Evolutionary conservation across 2,113 vertebrate genomes (phyloP).

Genomic region (Mobula birostris): DNA sequence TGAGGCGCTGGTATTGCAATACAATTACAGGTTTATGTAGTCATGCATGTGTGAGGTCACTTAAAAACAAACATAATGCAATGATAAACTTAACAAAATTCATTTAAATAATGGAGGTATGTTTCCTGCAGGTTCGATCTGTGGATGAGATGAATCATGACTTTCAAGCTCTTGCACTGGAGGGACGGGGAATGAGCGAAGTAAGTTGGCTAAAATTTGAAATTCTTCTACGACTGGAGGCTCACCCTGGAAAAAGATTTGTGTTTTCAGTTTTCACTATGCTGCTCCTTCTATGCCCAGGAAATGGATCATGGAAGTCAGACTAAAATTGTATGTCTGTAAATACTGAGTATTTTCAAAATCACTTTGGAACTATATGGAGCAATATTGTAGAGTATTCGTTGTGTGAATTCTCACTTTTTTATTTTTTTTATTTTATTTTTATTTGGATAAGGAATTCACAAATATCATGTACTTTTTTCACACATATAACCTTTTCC

Average conservation of each 20-base stretch:
- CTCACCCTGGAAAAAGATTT: conserved; percentile 7
- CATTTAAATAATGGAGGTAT: conserved; percentile 21
- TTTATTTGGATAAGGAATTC: too few species aligned
- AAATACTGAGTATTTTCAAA: conserved; percentile 11
- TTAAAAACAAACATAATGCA: neutral
- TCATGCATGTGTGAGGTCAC: too few species aligned
- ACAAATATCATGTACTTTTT: too few species aligned
- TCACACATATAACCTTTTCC: too few species aligned
- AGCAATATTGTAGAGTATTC: neutral
- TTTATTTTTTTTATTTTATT: too few species aligned
- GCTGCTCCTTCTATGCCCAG: neutral
- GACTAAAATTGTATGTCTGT: neutral
- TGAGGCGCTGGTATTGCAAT: too few species aligned
- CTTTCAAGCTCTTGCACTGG: conserved; percentile 96
- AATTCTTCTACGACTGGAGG: conserved; percentile 31
- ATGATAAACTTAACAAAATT: neutral
- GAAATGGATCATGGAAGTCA: neutral
- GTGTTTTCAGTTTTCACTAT: neutral
- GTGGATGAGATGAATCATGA: conserved; percentile 98
- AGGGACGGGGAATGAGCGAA: conserved; percentile 97
- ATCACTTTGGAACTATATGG: neutral
- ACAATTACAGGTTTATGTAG: too few species aligned
- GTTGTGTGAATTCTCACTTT: neutral
- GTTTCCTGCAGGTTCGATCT: conserved; percentile 68
- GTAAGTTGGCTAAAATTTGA: conserved; percentile 57